Base-by-base conservation (phyloP, 2,113 vertebrate species). In the Lagenorhynchus albirostris region DNA sequence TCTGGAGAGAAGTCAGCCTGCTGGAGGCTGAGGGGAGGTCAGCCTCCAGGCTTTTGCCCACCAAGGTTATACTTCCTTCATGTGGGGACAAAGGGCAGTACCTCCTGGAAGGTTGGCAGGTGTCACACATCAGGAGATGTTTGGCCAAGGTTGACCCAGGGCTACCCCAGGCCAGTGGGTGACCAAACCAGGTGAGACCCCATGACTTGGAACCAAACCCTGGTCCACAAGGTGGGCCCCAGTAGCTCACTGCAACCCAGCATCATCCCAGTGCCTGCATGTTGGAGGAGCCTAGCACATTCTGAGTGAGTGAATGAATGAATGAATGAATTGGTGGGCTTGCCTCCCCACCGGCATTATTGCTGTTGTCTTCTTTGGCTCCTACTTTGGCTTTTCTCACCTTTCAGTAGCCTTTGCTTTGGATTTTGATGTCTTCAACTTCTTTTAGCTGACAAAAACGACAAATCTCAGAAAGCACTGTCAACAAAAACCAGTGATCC, bases 161-260 rank as follows among this genome's bases (percentile, higher is more conserved):
- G 18, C 47, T 31, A 58, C 65, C 10, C 2, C 14, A 60, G 73
- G 38, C 58, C 38, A 38, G 62, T 53, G 21, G 1, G 23, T 91
- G 74, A 29, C 44, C 29, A 33, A 55, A 71, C 14, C 20, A 29
- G 53, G 41, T 2, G 53, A 81, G 53, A 41, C 47, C 15, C 33
- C 17, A 1, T 14, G n/a, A 73, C 4, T 25, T 25, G 5, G 6
- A n/a, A 38, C 23, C 41, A 47, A 31, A 31, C 13, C 3, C n/a
- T 47, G 2, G 7, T 25, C n/a, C 11, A 1, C 31, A 7, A 23
- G 26, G 36, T 11, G 6, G 41, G 5, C 68, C 2, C 1, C 23
- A 3, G 12, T 1, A 26, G 73, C 41, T 47, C 10, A 0, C 36
- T 8, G n/a, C 8, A 68, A 20, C 71, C 58, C 3, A 15, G 38